Conservation (phyloP, 2,113 vertebrate genomes). For the Myrmophylax atrothorax region DNA sequence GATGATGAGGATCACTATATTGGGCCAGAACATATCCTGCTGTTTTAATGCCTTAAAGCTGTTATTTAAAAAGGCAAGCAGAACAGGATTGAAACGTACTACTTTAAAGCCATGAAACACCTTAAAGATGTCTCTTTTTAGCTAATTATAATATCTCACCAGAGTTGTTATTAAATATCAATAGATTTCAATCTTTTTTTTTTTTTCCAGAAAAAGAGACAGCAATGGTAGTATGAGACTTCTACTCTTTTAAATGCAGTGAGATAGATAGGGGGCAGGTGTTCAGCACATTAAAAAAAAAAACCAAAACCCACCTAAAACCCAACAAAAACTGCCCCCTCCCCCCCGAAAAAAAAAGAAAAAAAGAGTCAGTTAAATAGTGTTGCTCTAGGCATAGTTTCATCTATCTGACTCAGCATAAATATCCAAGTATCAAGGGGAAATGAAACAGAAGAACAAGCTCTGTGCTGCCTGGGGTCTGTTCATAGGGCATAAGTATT, state of each 20-base stretch:
- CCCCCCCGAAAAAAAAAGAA: too few relatives aligned
- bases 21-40: background rate
- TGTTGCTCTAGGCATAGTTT: background rate
- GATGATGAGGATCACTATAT: background rate
- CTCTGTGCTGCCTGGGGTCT: background rate
- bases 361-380: background rate
- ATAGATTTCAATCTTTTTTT: background rate
- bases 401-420: conserved; percentile 17
- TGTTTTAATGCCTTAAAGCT: background rate
- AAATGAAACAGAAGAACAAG: conserved; percentile 27
- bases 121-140: background rate
- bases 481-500: background rate
- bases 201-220: background rate
- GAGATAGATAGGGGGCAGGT: background rate
- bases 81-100: background rate
- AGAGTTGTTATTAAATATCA: background rate
- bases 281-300: background rate
- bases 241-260: background rate
- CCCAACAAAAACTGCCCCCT: too few relatives aligned
- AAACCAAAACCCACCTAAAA: background rate
- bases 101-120: background rate
- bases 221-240: background rate
- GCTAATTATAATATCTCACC: background rate
- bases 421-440: background rate
- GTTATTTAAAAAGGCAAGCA: background rate